Base-by-base conservation (phyloP, 2,113 vertebrate genomes). In the Pyxicephalus adspersus region DNA sequence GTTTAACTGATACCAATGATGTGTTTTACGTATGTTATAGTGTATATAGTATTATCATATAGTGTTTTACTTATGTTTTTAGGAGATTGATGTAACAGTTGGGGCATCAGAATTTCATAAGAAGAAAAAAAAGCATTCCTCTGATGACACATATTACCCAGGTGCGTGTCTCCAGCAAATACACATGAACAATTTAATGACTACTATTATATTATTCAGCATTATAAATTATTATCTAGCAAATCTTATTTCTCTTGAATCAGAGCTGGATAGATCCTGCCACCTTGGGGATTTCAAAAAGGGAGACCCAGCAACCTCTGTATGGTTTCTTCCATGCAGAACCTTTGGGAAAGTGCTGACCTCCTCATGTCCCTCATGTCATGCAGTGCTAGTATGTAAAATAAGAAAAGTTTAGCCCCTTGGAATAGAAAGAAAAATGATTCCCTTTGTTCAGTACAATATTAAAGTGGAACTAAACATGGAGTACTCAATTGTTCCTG, bases 101-200 rank as follows among this genome's bases (percentile, higher is more conserved):
- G 84, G 92, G 0, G 94, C 94, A 71, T 90, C 94, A 77, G 97
- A 98, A 71, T 71, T 91, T 0, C 95, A 98, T 84, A 98, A 95
- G 89, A 99, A 97, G 90, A 98, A 98, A 89, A 96, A 95, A 86
- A 99, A 98, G 84, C 94, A 96, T 76, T 93, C 87, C 71, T 93
- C 93, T 0, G 95, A 96, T 86, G 96, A 97, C 63, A 91, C 93
- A 85, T 93, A 91, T 89, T 91, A 95, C 90, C 92, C 93, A 94
- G 95, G 97, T 98, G 90, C 90, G 51, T 1, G 2, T 28, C 20
- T 23, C 8, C 20, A 15, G 19, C 13, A 63, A 19, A n/a, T n/a
- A n/a, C n/a, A n/a, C n/a, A n/a, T n/a, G n/a, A n/a, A n/a, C n/a
- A n/a, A n/a, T n/a, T n/a, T n/a, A n/a, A n/a, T n/a, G n/a, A n/a